Percentiles rank a stretch among this genome's conserved stretches.
Evolutionary conservation across 2,888 invertebrate genomes (phyloP).

Genomic region (Hirtodrosophila histrioides): DNA sequence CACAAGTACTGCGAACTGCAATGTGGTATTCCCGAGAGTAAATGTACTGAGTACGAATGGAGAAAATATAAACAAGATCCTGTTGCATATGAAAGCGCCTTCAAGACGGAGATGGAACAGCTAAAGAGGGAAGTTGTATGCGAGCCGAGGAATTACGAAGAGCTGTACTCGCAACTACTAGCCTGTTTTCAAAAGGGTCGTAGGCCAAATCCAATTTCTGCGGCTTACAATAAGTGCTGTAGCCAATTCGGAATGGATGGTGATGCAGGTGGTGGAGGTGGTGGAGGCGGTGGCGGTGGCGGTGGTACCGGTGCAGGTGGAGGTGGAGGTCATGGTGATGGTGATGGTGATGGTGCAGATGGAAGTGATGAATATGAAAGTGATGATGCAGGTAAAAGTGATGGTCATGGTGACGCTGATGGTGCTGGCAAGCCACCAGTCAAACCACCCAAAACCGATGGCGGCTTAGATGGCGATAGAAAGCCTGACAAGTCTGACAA

Average conservation of each 20-base stretch:
- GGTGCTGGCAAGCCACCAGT: no score
- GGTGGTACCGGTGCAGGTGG: no score
- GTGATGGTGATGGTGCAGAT: no score
- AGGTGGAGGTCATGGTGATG: no score
- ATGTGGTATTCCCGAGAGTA: conserved; percentile 26
- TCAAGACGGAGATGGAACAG: not conserved
- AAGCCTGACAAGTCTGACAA: no score
- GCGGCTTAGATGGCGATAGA: no score
- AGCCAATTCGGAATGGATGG: not conserved
- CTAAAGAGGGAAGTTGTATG: not conserved
- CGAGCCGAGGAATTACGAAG: conserved; percentile 49
- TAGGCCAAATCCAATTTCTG: not conserved
- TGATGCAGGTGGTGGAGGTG: no score
- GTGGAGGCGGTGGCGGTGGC: no score
- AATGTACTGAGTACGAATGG: conserved; percentile 38
- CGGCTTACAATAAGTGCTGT: conserved; percentile 36
- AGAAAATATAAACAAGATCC: conserved; percentile 21
- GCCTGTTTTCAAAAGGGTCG: conserved; percentile 30
- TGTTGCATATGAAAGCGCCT: conserved; percentile 7
- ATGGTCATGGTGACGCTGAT: no score
- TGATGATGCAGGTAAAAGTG: no score
- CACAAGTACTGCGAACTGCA: conserved; percentile 26
- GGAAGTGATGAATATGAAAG: no score
- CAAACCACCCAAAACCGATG: no score
- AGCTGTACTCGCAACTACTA: conserved; percentile 35